These are phyloP conservation scores for Osmerus mordax DNA, from an alignment of 2,113 vertebrate genomes.

Conservation along the genomic window DNA sequence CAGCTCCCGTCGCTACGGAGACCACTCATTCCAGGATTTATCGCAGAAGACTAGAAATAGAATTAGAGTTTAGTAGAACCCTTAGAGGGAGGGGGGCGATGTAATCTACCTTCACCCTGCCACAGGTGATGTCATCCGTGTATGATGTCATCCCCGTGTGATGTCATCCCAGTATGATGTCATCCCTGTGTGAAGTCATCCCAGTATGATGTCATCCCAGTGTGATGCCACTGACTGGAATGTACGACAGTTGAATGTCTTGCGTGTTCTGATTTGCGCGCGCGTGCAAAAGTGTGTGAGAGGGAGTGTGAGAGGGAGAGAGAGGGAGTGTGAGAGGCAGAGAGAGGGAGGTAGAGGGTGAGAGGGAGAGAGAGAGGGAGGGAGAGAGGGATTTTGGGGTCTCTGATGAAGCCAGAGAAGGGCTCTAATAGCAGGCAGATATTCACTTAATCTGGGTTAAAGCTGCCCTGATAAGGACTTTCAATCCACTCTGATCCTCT, in stretches of 20 bases:
- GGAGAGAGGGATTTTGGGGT: too few relatives aligned
- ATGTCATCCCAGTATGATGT: background rate
- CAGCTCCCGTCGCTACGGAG: conserved; percentile 66
- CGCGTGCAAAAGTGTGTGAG: too few relatives aligned
- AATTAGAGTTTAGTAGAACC: background rate
- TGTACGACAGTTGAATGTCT: too few relatives aligned
- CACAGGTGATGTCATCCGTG: background rate
- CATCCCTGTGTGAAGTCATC: background rate
- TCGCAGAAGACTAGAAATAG: background rate
- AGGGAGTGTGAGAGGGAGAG: too few relatives aligned
- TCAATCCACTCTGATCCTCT: conserved; percentile 2
- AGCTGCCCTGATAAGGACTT: conserved; percentile 27
- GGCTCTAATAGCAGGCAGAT: conserved; percentile 32
- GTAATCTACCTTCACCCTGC: too few relatives aligned
- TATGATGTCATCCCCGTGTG: background rate
- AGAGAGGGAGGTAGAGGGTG: too few relatives aligned
- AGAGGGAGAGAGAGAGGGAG: too few relatives aligned
- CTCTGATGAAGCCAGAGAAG: background rate
- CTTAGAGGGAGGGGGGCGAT: background rate
- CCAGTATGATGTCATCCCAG: background rate
- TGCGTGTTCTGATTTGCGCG: too few relatives aligned
- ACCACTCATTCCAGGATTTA: conserved; percentile 52
- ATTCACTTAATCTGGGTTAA: conserved; percentile 41
- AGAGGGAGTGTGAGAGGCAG: too few relatives aligned
- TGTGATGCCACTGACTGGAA: background rate